Percentiles rank a stretch among this genome's conserved stretches.
phyloP scores from a whole-genome alignment of 35 echinoderm and acorn worm species.

The Heliocidaris tuberculata region DNA sequence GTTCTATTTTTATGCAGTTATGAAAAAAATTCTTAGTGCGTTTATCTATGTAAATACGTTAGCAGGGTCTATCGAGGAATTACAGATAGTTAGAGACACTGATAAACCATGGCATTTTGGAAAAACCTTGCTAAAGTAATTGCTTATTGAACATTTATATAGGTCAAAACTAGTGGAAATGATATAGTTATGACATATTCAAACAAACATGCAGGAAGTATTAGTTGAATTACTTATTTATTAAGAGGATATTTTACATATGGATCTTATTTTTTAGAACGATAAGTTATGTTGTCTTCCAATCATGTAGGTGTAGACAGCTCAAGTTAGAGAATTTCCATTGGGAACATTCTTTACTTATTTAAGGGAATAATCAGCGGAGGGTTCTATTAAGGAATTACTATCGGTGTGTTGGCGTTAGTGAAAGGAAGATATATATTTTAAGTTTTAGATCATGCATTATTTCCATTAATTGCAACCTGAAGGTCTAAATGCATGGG shows the following conservation, averaged over 20 bases:
- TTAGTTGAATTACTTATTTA: not conserved
- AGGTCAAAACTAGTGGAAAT: not conserved
- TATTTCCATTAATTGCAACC: not conserved
- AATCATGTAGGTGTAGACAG: not conserved
- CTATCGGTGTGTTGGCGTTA: not conserved
- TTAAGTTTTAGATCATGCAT: not conserved
- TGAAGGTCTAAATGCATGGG: not conserved
- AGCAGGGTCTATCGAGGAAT: no score
- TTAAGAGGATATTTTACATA: not conserved
- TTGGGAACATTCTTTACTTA: not conserved
- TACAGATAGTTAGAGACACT: no score
- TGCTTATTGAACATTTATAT: not conserved
- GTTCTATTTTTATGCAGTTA: no score
- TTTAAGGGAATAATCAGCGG: not conserved
- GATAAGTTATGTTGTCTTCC: slow-evolving; percentile 8
- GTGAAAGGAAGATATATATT: not conserved
- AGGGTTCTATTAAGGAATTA: not conserved
- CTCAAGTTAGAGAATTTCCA: not conserved
- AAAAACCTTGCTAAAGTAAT: not conserved
- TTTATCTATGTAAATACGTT: no score
- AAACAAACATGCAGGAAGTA: not conserved
- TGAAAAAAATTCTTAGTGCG: no score
- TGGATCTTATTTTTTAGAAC: not conserved
- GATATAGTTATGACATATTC: not conserved
- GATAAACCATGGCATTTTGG: no score